phyloP scores from a whole-genome alignment of 2,888 invertebrate species.

The Aplocera efformata region DNA sequence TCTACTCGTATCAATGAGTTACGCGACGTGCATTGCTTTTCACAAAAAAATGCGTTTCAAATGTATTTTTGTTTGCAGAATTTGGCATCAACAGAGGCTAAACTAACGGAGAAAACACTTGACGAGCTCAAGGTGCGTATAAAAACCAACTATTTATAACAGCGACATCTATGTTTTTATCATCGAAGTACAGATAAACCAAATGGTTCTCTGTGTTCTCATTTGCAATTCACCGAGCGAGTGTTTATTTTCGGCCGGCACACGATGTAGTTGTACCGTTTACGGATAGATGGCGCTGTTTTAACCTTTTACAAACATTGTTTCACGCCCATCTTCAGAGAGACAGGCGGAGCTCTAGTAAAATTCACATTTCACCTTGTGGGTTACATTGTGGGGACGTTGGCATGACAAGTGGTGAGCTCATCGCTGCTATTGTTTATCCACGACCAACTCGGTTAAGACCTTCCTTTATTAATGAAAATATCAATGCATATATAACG shows the following conservation, averaged over 20 bases:
- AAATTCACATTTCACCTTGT: too few species aligned
- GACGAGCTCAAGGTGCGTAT: slow-evolving; percentile 68
- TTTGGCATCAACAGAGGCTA: slow-evolving; percentile 59
- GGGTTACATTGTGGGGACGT: too few species aligned
- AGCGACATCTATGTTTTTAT: slow-evolving; percentile 41
- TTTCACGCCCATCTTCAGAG: too few species aligned
- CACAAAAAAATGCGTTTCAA: slow-evolving; percentile 5
- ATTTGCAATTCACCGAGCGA: too few species aligned
- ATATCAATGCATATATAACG: too few species aligned
- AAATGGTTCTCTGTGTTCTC: neutral
- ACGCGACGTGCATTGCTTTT: slow-evolving; percentile 1
- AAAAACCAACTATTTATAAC: slow-evolving; percentile 3
- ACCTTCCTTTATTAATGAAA: too few species aligned
- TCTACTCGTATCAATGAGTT: too few species aligned
- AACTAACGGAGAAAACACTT: slow-evolving; percentile 64
- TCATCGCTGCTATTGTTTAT: too few species aligned
- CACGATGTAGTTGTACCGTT: slow-evolving; percentile 6
- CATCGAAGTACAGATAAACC: neutral
- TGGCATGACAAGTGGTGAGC: too few species aligned
- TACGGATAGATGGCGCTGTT: slow-evolving; percentile 17
- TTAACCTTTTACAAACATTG: too few species aligned
- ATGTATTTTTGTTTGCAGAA: slow-evolving; percentile 51
- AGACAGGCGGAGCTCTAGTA: too few species aligned
- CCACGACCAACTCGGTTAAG: too few species aligned
- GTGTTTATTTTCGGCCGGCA: neutral